These are phyloP conservation scores for Parotia lawesii DNA, from an alignment of 2,113 vertebrate species.

Conservation along the genomic window DNA sequence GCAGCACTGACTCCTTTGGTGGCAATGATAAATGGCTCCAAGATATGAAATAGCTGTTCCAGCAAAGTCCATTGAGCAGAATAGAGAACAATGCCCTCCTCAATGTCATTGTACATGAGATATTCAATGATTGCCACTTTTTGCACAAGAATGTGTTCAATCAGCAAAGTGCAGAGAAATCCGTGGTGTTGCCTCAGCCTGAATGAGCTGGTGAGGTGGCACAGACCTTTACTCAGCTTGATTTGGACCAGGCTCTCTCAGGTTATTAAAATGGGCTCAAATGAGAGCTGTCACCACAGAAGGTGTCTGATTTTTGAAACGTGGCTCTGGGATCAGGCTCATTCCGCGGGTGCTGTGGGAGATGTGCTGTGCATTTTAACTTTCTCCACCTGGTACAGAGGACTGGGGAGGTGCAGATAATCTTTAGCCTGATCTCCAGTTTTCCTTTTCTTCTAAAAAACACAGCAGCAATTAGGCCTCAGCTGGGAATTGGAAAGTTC, in stretches of 20 bases:
- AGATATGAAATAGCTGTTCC: conserved; percentile 73
- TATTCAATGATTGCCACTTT: conserved; percentile 70
- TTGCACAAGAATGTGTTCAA: conserved; percentile 73
- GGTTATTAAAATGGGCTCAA: conserved; percentile 49
- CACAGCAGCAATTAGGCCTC: neutral
- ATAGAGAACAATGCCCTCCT: conserved; percentile 74
- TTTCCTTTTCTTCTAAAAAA: neutral
- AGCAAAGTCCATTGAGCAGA: conserved; percentile 78
- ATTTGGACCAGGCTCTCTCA: conserved; percentile 45
- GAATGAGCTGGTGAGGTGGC: conserved; percentile 52
- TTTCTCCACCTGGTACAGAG: neutral
- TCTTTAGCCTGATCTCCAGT: neutral
- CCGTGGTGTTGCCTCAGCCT: conserved; percentile 36
- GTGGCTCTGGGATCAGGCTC: conserved; percentile 9
- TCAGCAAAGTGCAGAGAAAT: conserved; percentile 59
- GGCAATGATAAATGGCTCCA: conserved; percentile 76
- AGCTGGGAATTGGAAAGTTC: neutral
- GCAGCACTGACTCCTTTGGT: conserved; percentile 68
- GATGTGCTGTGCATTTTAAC: neutral
- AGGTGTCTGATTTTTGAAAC: conserved; percentile 17
- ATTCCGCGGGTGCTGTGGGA: neutral
- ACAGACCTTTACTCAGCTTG: conserved; percentile 59
- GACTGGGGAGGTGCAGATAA: neutral
- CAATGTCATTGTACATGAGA: conserved; percentile 72
- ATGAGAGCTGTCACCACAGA: conserved; percentile 17